These are phyloP conservation scores for Distichodus sexfasciatus DNA, from an alignment of 2,797 vertebrate genomes.

Conservation along the genomic window DNA sequence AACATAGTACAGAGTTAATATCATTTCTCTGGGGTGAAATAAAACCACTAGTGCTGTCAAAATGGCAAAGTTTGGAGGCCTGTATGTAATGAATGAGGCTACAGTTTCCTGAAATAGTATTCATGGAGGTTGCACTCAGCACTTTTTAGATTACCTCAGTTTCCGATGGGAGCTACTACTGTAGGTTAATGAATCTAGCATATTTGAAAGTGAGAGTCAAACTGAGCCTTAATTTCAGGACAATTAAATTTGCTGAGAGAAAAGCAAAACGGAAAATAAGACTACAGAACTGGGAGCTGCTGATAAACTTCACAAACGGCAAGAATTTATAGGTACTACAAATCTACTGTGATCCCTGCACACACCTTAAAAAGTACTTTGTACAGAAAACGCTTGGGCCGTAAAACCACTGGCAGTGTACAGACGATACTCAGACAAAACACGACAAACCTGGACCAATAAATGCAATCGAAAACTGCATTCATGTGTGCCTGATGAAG, in stretches of 20 bases:
- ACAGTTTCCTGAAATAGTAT: slow-evolving; percentile 19
- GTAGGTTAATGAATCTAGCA: slow-evolving; percentile 26
- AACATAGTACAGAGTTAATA: background rate
- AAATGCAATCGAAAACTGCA: slow-evolving; percentile 13
- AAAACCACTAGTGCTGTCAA: slow-evolving; percentile 24
- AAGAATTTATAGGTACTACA: background rate
- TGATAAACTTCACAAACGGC: no score
- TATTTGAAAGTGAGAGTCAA: background rate
- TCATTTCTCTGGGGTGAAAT: slow-evolving; percentile 11
- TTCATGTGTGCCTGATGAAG: slow-evolving; percentile 3
- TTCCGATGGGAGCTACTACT: slow-evolving; percentile 21
- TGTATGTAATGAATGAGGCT: background rate
- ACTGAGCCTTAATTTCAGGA: background rate
- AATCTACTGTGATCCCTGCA: slow-evolving; percentile 4
- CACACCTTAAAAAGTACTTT: background rate
- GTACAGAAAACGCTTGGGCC: background rate
- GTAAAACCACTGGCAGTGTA: slow-evolving; percentile 15
- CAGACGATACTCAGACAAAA: slow-evolving; percentile 20
- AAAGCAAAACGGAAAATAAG: slow-evolving; percentile 9
- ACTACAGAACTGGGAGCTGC: no score
- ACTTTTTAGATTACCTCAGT: slow-evolving; percentile 32
- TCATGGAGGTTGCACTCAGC: slow-evolving; percentile 17
- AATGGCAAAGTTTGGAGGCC: slow-evolving; percentile 30
- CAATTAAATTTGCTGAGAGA: background rate
- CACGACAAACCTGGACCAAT: background rate